Percentiles rank a stretch among this genome's conserved stretches.
These are phyloP conservation scores for Drosophila teissieri DNA, from an alignment of 1,140 invertebrate genomes.

Conservation along the genomic window DNA sequence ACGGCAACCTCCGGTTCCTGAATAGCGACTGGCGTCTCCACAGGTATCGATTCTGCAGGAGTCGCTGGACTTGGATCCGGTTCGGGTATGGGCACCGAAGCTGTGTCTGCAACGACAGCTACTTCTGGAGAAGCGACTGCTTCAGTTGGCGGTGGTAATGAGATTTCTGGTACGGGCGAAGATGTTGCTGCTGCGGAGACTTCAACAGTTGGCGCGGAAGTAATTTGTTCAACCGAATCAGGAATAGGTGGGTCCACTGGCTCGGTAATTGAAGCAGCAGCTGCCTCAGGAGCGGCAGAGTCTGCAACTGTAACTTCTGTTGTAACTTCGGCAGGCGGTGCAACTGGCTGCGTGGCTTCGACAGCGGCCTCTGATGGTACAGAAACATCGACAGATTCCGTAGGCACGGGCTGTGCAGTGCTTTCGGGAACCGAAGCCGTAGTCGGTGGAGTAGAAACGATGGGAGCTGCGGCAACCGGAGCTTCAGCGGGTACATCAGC, in stretches of 20 bases:
- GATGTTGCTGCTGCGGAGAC: not conserved
- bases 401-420: not conserved
- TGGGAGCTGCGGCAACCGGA: not conserved
- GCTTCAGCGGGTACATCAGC: not conserved
- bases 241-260: not conserved
- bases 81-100: not conserved
- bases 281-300: not conserved
- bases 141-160: too few species aligned
- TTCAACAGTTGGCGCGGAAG: too few species aligned
- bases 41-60: not conserved
- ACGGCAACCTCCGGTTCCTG: not conserved
- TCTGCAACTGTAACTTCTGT: not conserved
- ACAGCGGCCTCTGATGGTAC: not conserved
- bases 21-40: not conserved
- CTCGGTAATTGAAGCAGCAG: not conserved
- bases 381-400: not conserved
- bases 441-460: not conserved
- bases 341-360: not conserved
- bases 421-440: not conserved
- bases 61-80: not conserved
- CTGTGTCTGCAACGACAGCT: not conserved
- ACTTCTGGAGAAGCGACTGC: not conserved
- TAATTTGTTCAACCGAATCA: not conserved
- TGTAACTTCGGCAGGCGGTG: not conserved
- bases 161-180: not conserved